A percentile compares a stretch with the other conserved stretches of the same genome.
These are phyloP conservation scores for Nothobranchius kuhntae DNA, from an alignment of 2,113 vertebrate species.

Conservation along the genomic window DNA sequence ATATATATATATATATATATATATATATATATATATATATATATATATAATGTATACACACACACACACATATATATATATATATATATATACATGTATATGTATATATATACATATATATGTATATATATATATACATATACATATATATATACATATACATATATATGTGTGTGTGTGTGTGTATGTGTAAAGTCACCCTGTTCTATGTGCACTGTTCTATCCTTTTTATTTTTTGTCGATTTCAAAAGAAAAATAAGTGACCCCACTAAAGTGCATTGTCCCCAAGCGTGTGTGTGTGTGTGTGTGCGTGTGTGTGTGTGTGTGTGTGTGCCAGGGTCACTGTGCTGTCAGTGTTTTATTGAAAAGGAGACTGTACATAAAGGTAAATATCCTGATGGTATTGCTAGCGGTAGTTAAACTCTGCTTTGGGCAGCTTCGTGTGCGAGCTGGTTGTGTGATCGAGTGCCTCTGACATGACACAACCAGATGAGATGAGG, in stretches of 20 bases:
- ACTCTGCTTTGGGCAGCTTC: conserved; percentile 88
- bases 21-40: too few species aligned
- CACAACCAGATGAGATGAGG: conserved; percentile 84
- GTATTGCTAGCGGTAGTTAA: conserved; percentile 88
- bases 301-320: conserved; percentile 78
- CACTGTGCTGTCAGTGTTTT: conserved; percentile 64
- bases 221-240: conserved; percentile 46
- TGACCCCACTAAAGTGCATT: conserved; percentile 91
- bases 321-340: conserved; percentile 80
- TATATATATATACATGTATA: too few species aligned
- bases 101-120: too few species aligned
- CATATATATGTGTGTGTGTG: too few species aligned
- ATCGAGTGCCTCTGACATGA: conserved; percentile 88
- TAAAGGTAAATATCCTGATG: conserved; percentile 74
- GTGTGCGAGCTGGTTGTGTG: conserved; percentile 39
- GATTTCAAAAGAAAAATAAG: conserved; percentile 60
- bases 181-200: conserved; percentile 73
- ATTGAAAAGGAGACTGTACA: conserved; percentile 86
- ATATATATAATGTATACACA: too few species aligned
- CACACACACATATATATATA: too few species aligned
- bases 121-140: too few species aligned
- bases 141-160: too few species aligned
- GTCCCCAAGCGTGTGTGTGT: conserved; percentile 83
- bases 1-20: too few species aligned
- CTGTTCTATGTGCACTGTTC: conserved; percentile 88